Evolutionary conservation across 2,113 vertebrate genomes (phyloP).

Genomic region (Etia nguti): DNA sequence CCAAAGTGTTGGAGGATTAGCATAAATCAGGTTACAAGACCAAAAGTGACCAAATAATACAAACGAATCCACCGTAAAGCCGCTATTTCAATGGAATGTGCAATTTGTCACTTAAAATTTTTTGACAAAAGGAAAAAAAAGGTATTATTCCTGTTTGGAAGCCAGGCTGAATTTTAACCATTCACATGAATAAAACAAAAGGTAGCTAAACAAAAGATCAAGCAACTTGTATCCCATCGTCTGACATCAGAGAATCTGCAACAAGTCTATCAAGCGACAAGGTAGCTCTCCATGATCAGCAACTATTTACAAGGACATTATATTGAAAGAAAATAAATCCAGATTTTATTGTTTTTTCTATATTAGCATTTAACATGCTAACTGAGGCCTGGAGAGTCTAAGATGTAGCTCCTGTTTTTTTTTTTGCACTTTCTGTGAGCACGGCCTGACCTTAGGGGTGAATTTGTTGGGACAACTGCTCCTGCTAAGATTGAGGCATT

Average conservation of each 20-base stretch:
- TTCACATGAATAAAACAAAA: background rate
- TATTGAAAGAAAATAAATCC: background rate
- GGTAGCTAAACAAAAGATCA: background rate
- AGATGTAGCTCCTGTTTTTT: too few species aligned
- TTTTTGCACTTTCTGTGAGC: too few species aligned
- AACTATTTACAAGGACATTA: background rate
- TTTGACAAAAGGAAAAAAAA: background rate
- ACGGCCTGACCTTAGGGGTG: too few species aligned
- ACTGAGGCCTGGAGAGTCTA: background rate
- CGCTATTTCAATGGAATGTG: accelerated
- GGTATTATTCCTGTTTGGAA: too few species aligned
- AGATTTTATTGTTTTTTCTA: background rate
- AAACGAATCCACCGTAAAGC: background rate
- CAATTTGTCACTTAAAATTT: background rate
- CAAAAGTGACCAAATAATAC: background rate
- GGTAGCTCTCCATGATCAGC: background rate
- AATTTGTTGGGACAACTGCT: too few species aligned
- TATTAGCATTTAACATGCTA: background rate
- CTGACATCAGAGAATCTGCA: background rate
- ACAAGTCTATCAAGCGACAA: accelerated
- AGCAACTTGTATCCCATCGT: background rate
- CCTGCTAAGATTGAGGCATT: too few species aligned
- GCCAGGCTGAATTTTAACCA: too few species aligned
- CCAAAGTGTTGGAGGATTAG: background rate
- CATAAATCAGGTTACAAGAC: background rate